Conservation (phyloP, 2,113 vertebrate genomes). For the Herpailurus yagouaroundi region DNA sequence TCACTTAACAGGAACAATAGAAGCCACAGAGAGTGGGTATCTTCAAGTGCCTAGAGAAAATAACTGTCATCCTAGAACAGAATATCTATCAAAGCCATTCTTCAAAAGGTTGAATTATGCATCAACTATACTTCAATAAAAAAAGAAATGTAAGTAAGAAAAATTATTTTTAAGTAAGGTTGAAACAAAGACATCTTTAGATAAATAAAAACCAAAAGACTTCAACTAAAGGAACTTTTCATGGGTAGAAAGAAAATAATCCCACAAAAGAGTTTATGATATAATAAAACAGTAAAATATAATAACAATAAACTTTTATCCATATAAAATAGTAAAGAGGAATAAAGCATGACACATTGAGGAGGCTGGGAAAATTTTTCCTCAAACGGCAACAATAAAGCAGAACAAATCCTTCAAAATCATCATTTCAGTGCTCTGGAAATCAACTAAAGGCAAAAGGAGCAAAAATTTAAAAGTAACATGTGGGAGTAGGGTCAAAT, state of each 20-base stretch:
- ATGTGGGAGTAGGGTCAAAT: neutral
- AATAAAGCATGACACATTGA: neutral
- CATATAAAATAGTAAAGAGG: neutral
- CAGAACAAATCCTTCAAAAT: neutral
- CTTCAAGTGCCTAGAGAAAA: slow-evolving; percentile 16
- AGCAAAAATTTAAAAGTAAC: neutral
- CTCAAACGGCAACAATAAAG: neutral
- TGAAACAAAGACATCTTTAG: slow-evolving; percentile 15
- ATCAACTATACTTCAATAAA: neutral
- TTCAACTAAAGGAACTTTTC: neutral
- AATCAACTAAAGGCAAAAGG: neutral
- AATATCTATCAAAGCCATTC: neutral
- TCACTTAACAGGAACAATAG: neutral
- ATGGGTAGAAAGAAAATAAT: neutral
- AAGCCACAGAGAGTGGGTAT: neutral
- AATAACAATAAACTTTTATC: neutral
- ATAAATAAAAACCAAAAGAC: neutral
- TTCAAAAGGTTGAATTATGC: neutral
- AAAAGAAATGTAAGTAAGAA: neutral
- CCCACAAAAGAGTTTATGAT: neutral
- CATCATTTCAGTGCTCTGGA: neutral
- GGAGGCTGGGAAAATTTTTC: neutral
- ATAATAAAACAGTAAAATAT: slow-evolving; percentile 3
- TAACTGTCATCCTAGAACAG: neutral
- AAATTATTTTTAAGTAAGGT: neutral